phyloP scores from a whole-genome alignment of 2,797 vertebrate species.

The Geotrypetes seraphini region DNA sequence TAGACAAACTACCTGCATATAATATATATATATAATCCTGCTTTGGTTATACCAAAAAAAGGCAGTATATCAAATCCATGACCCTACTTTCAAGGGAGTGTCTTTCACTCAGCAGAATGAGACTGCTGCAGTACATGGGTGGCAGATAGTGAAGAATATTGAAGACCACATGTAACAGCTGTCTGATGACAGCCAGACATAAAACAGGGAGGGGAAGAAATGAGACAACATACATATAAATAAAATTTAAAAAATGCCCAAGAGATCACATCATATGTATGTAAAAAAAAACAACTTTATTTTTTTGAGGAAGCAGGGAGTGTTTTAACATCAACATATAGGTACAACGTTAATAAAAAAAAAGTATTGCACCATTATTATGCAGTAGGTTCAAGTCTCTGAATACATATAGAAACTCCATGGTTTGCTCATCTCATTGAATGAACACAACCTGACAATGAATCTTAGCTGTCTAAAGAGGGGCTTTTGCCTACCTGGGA shows the following conservation, averaged over 20 bases:
- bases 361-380: constrained; percentile 78
- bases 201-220: too few relatives aligned
- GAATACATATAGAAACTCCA: constrained; percentile 46
- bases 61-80: too few relatives aligned
- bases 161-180: too few relatives aligned
- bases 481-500: constrained; percentile 26
- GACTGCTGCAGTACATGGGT: too few relatives aligned
- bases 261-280: constrained; percentile 13
- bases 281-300: constrained; percentile 58
- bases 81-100: too few relatives aligned
- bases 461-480: constrained; percentile 28
- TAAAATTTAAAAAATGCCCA: constrained; percentile 7
- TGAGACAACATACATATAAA: background rate
- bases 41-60: too few relatives aligned
- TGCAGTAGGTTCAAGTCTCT: constrained; percentile 51
- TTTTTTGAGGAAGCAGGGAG: constrained; percentile 73
- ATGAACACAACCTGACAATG: constrained; percentile 18
- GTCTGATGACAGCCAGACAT: too few relatives aligned
- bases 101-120: too few relatives aligned
- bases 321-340: constrained; percentile 76
- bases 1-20: too few relatives aligned
- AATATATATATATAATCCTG: too few relatives aligned
- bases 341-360: constrained; percentile 76
- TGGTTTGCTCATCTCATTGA: constrained; percentile 32
- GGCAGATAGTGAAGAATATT: too few relatives aligned